phyloP scores from a whole-genome alignment of 2,888 invertebrate genomes.

The Macrosoma leucophasiata region DNA sequence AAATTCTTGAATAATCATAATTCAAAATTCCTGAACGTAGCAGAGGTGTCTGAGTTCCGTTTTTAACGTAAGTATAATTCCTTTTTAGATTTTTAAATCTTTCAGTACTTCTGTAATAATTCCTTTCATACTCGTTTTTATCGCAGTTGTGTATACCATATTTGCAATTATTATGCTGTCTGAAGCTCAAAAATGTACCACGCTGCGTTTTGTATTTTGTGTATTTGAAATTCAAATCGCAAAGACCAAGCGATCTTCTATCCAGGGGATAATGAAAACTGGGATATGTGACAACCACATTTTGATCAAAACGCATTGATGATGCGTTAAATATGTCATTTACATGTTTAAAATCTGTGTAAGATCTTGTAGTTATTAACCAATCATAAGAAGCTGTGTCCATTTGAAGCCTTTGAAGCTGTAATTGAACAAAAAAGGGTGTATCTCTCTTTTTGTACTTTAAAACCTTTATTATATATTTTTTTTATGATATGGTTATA shows the following conservation, averaged over 20 bases:
- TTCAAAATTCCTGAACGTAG: constrained; percentile 40
- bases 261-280: constrained; percentile 12
- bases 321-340: constrained; percentile 50
- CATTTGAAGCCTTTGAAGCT: constrained; percentile 49
- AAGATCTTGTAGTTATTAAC: constrained; percentile 45
- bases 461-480: too few relatives aligned
- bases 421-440: too few relatives aligned
- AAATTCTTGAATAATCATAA: constrained; percentile 46
- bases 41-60: constrained; percentile 36
- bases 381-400: constrained; percentile 55
- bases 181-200: too few relatives aligned
- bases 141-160: constrained; percentile 22
- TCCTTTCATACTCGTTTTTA: constrained; percentile 40
- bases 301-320: constrained; percentile 56
- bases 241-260: constrained; percentile 30
- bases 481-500: too few relatives aligned
- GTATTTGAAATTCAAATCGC: constrained; percentile 47
- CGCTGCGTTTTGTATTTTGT: constrained; percentile 15
- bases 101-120: constrained; percentile 45
- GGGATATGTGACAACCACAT: constrained; percentile 46
- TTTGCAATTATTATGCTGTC: too few relatives aligned
- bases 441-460: too few relatives aligned
- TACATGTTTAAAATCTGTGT: constrained; percentile 40
- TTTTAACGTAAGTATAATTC: constrained; percentile 36
- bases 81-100: constrained; percentile 47